phyloP scores from a whole-genome alignment of 2,888 invertebrate genomes.

The Phyto melanocephala region DNA sequence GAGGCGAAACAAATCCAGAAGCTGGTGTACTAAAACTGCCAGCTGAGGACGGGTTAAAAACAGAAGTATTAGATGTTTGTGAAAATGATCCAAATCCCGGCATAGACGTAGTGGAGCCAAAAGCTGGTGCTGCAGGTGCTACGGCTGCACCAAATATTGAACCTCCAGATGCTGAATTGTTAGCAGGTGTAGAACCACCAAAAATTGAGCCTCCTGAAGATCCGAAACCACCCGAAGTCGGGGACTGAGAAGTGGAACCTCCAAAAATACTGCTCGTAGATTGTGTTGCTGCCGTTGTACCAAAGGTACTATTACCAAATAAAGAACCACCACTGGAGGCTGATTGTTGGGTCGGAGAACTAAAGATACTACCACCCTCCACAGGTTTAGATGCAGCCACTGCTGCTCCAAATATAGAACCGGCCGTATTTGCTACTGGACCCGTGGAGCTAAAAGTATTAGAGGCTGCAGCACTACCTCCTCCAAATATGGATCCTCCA shows the following conservation, averaged over 20 bases:
- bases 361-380: constrained; percentile 71
- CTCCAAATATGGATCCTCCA: constrained; percentile 70
- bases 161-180: constrained; percentile 53
- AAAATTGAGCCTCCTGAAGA: constrained; percentile 67
- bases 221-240: constrained; percentile 48
- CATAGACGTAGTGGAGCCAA: constrained; percentile 57
- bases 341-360: constrained; percentile 64
- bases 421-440: constrained; percentile 34
- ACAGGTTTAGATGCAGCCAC: constrained; percentile 55
- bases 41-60: constrained; percentile 68
- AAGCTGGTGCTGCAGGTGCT: constrained; percentile 58
- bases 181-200: constrained; percentile 45
- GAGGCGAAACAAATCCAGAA: constrained; percentile 75
- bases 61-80: constrained; percentile 66
- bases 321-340: constrained; percentile 63
- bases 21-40: constrained; percentile 58
- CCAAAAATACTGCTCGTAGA: constrained; percentile 67
- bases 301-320: constrained; percentile 63
- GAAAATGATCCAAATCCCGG: constrained; percentile 71
- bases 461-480: constrained; percentile 54
- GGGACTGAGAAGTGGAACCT: constrained; percentile 41
- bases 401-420: constrained; percentile 64
- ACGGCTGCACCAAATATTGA: constrained; percentile 68
- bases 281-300: constrained; percentile 52
- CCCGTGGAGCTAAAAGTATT: constrained; percentile 41